phyloP scores from a whole-genome alignment of 2,113 vertebrate genomes.

The Beaufortia kweichowensis region DNA sequence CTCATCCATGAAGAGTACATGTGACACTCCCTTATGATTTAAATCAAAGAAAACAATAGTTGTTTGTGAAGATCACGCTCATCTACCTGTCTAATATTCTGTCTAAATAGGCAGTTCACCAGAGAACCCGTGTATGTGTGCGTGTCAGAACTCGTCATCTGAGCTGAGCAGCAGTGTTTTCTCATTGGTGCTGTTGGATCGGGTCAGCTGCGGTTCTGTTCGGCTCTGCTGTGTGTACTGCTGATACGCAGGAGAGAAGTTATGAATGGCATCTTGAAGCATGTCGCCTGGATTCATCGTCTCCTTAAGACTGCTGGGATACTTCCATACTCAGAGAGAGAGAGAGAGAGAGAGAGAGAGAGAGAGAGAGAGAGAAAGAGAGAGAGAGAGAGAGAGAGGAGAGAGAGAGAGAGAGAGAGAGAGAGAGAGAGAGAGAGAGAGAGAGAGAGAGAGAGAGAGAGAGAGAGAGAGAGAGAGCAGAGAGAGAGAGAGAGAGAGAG shows the following conservation, averaged over 20 bases:
- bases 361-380: too few relatives aligned
- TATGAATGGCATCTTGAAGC: slow-evolving; percentile 96
- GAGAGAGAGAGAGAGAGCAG: too few relatives aligned
- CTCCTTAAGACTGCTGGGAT: slow-evolving; percentile 97
- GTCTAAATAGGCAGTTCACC: not conserved
- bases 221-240: slow-evolving; percentile 95
- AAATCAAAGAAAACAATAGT: too few relatives aligned
- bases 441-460: too few relatives aligned
- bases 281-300: slow-evolving; percentile 97
- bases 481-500: not conserved
- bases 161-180: slow-evolving; percentile 96
- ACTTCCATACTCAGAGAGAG: slow-evolving; percentile 99
- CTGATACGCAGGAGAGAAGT: slow-evolving; percentile 98
- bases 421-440: not conserved
- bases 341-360: slow-evolving; percentile 64
- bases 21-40: too few relatives aligned
- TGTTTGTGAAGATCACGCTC: not conserved
- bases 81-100: too few relatives aligned
- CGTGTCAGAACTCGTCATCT: slow-evolving; percentile 60
- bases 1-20: too few relatives aligned
- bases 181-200: slow-evolving; percentile 80
- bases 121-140: not conserved
- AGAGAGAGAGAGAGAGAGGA: not conserved
- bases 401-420: too few relatives aligned
- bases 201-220: slow-evolving; percentile 71